Conservation (phyloP, 1,140 invertebrate genomes). For the Drosophila sulfurigaster region DNA sequence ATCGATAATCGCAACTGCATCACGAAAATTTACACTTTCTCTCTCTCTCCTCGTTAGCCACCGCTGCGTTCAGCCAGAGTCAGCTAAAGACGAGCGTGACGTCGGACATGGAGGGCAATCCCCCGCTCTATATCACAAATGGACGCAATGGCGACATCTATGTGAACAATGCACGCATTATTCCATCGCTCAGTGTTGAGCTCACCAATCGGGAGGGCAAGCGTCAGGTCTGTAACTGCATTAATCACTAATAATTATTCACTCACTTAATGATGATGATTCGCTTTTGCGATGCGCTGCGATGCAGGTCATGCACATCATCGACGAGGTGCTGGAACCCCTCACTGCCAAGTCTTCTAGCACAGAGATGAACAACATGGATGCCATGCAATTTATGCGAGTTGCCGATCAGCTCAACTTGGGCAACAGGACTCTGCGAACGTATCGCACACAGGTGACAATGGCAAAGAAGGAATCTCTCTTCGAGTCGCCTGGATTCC, state of each 20-base stretch:
- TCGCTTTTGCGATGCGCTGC: too few relatives aligned
- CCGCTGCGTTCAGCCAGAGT: conserved; percentile 89
- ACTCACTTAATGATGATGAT: not conserved
- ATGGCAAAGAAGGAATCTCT: conserved; percentile 90
- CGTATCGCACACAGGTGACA: conserved; percentile 91
- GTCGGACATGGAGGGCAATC: conserved; percentile 92
- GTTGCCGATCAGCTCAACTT: conserved; percentile 91
- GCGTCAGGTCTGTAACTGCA: conserved; percentile 87
- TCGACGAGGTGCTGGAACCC: conserved; percentile 92
- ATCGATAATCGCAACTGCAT: conserved; percentile 29
- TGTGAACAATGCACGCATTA: conserved; percentile 92
- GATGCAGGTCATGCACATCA: conserved; percentile 91
- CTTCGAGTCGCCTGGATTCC: conserved; percentile 90
- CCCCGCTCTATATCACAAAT: conserved; percentile 91
- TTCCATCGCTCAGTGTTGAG: conserved; percentile 88
- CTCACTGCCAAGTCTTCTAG: conserved; percentile 87
- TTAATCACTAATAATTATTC: too few relatives aligned
- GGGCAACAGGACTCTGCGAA: conserved; percentile 88
- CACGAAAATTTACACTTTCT: conserved; percentile 37
- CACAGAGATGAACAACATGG: conserved; percentile 90
- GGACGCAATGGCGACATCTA: conserved; percentile 89
- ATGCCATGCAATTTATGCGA: conserved; percentile 91
- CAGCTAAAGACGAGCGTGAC: conserved; percentile 88
- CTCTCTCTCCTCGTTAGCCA: conserved; percentile 86
- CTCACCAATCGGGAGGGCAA: conserved; percentile 87